Evolutionary conservation across 2,797 vertebrate species (phyloP), one percentile per base, ranked within the genome.

Genomic region (Spondyliosoma cantharus): DNA sequence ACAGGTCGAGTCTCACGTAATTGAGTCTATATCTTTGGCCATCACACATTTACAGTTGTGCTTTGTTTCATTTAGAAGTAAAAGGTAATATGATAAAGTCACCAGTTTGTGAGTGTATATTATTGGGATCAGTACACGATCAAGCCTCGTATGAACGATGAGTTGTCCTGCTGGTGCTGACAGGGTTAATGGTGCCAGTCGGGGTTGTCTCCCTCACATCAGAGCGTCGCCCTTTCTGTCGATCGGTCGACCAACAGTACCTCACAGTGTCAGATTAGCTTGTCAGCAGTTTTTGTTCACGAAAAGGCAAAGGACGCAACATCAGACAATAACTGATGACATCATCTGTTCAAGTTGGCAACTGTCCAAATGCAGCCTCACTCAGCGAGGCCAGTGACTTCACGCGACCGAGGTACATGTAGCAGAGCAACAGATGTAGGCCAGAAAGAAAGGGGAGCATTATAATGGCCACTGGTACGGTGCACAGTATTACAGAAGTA

Each of bases 351-450:
- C 57, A 50, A n/a, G 52, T n/a, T 87, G 88, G 73, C 84, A 3
- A 3, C 74, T 54, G 9, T 89, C 83, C 87, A 77, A 71, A 76
- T 14, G 16, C 43, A 76, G 22, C 69, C 56, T 52, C 17, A 12
- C n/a, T 74, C 76, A 66, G 71, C 79, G 62, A 78, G 32, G 43
- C 76, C 53, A 69, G 37, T 92, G 91, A 92, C 85, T 11, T 90
- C 84, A 90, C 84, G 25, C 43, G 48, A 56, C 42, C 0, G 32
- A 65, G 32, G 70, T 65, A n/a, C 64, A 3, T 25, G 60, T 59
- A 48, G 58, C 65, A 86, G 59, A 49, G 17, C n/a, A 68, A 48
- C 70, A 64, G 53, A 59, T 49, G 49, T 19, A 37, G 53, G 20
- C 27, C 53, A 76, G 48, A 74, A 50, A 84, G 70, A 87, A 80